Percentiles rank a stretch among this genome's conserved stretches.
phyloP scores from a whole-genome alignment of 2,888 invertebrate species.

The Autographa gamma region DNA sequence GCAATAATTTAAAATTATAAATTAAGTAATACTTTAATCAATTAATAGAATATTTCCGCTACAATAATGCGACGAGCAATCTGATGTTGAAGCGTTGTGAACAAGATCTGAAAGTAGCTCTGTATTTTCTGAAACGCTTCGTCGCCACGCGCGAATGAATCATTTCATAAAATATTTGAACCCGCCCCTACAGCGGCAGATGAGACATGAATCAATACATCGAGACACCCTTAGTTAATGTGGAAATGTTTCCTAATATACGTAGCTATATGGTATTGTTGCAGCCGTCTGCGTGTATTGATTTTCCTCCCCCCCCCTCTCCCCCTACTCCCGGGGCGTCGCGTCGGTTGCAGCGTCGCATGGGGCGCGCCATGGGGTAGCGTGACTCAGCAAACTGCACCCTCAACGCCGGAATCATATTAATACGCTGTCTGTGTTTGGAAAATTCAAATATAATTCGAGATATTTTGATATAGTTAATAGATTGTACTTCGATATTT shows the following conservation, averaged over 20 bases:
- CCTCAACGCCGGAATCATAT: conserved; percentile 46
- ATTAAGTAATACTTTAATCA: no score
- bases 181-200: conserved; percentile 16
- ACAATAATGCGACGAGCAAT: no score
- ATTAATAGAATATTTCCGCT: no score
- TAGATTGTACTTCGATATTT: background rate
- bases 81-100: background rate
- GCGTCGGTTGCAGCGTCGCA: conserved; percentile 34
- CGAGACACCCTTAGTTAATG: conserved; percentile 50
- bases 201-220: conserved; percentile 47
- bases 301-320: conserved; percentile 53
- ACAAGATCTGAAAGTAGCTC: background rate
- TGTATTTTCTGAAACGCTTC: no score
- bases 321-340: conserved; percentile 2
- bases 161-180: conserved; percentile 16
- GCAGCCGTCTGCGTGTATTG: conserved; percentile 65
- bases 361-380: conserved; percentile 51
- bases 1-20: no score
- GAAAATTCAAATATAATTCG: conserved; percentile 16
- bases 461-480: conserved; percentile 6
- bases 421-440: conserved; percentile 28
- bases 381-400: conserved; percentile 58
- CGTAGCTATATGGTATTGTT: conserved; percentile 44
- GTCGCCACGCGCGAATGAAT: background rate
- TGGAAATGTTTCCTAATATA: conserved; percentile 50